Percentiles rank a stretch among this genome's conserved stretches.
Evolutionary conservation across 1,140 invertebrate species (phyloP).

Genomic region (Danaus melanippus): DNA sequence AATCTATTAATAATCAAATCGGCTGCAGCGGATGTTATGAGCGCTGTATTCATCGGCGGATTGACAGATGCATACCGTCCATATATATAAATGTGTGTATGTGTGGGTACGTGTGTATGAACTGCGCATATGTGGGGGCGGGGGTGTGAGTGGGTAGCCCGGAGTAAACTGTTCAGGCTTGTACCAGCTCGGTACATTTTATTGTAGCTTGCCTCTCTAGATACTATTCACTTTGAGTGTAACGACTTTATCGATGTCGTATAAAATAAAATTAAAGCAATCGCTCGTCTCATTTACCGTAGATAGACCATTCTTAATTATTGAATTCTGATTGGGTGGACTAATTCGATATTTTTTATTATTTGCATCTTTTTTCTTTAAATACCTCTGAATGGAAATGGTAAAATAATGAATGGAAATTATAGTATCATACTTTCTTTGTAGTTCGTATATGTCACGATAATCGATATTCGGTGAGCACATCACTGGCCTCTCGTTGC

Average conservation of each 20-base stretch:
- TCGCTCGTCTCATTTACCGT: slow-evolving; percentile 16
- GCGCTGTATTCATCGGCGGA: slow-evolving; percentile 38
- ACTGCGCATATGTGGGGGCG: slow-evolving; percentile 56
- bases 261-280: slow-evolving; percentile 35
- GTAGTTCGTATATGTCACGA: too few relatives aligned
- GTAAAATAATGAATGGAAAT: too few relatives aligned
- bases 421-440: too few relatives aligned
- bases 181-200: slow-evolving; percentile 69
- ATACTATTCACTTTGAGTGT: slow-evolving; percentile 49
- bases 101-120: slow-evolving; percentile 42
- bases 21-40: slow-evolving; percentile 35
- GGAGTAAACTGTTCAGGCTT: slow-evolving; percentile 64
- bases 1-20: slow-evolving; percentile 47
- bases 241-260: slow-evolving; percentile 58
- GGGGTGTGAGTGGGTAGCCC: slow-evolving; percentile 31
- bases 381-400: too few relatives aligned
- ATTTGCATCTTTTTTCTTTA: too few relatives aligned
- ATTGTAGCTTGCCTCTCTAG: slow-evolving; percentile 68
- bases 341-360: too few relatives aligned
- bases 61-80: slow-evolving; percentile 48
- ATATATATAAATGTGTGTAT: slow-evolving; percentile 25
- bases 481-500: slow-evolving; percentile 53
- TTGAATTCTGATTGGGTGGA: too few relatives aligned
- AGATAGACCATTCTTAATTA: too few relatives aligned
- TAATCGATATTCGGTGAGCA: slow-evolving; percentile 25